Evolutionary conservation across 2,797 vertebrate species (phyloP), one percentile per base, ranked within the genome.

Genomic region (Scyliorhinus canicula): DNA sequence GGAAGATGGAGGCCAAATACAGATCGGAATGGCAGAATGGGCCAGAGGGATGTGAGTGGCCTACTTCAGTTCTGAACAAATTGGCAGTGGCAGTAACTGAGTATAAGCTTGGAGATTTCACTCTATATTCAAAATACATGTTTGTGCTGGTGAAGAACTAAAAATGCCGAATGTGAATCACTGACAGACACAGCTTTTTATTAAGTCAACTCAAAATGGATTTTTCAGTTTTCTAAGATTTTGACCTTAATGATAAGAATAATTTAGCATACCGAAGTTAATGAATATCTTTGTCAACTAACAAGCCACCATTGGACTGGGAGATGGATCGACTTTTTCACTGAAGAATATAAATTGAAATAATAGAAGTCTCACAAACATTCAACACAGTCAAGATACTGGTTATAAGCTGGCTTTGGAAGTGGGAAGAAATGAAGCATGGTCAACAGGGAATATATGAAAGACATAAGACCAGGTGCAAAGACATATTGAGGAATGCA

Each of bases 161-260:
- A 90, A 40, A 90, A 35, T 35, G 50, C 4, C 35, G 3, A 57
- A 9, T 91, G 57, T 24, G n/a, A 91, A 1, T 91, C 60, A 11
- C n/a, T 63, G 8, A 26, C 88, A 91, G 19, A 90, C n/a, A 21
- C 16, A 60, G 55, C 12, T 60, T 90, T 31, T 60, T 8, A 90
- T 44, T 40, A 91, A 91, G 8, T 91, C 40, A 40, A 91, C 52
- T 57, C 52, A 88, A 57, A 60, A 19, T n/a, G 2, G 7, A 90
- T 63, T 90, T 90, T 65, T 44, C 21, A 26, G n/a, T 40, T 91
- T 91, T 91, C n/a, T 91, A 65, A 63, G 24, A 91, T 65, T 91
- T 91, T 21, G 57, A 63, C 35, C 63, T n/a, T n/a, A n/a, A n/a
- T n/a, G n/a, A n/a, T n/a, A 57, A 65, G n/a, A 65, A 91, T 91